A percentile compares a stretch with the other conserved stretches of the same genome.
Conservation (phyloP, 2,888 invertebrate species). For the Sepioteuthis lessoniana region DNA sequence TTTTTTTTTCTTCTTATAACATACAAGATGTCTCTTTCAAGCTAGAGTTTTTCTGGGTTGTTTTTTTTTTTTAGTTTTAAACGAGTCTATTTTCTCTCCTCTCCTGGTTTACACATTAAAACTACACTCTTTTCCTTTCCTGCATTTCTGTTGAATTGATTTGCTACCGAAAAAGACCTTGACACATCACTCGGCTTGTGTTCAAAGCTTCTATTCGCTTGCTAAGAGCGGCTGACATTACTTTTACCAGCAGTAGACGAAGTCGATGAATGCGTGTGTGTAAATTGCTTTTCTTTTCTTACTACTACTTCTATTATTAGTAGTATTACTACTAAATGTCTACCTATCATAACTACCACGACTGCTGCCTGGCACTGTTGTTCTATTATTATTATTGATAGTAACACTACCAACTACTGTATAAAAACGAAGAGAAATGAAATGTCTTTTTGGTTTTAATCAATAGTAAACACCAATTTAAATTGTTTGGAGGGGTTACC, state of each 20-base stretch:
- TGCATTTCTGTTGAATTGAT: neutral
- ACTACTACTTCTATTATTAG: constrained; percentile 19
- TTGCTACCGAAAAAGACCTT: neutral
- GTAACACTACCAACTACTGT: too few species aligned
- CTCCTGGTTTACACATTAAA: neutral
- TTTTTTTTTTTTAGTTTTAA: too few species aligned
- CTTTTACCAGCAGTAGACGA: constrained; percentile 10
- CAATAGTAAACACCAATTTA: neutral
- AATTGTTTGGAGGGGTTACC: neutral
- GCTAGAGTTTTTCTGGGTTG: neutral
- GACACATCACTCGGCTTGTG: neutral
- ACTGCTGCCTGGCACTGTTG: neutral
- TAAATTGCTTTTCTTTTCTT: neutral
- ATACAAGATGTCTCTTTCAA: neutral
- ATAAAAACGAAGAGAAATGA: too few species aligned
- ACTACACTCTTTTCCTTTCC: neutral
- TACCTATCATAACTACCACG: neutral
- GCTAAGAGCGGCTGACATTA: neutral
- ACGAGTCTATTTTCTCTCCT: neutral
- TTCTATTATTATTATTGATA: neutral
- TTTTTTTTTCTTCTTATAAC: neutral
- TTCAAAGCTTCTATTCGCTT: neutral
- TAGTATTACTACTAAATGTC: neutral
- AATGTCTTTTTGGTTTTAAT: neutral
- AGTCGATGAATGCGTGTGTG: neutral